These are phyloP conservation scores for Andrena camellia DNA, from an alignment of 2,888 invertebrate species.

Conservation along the genomic window DNA sequence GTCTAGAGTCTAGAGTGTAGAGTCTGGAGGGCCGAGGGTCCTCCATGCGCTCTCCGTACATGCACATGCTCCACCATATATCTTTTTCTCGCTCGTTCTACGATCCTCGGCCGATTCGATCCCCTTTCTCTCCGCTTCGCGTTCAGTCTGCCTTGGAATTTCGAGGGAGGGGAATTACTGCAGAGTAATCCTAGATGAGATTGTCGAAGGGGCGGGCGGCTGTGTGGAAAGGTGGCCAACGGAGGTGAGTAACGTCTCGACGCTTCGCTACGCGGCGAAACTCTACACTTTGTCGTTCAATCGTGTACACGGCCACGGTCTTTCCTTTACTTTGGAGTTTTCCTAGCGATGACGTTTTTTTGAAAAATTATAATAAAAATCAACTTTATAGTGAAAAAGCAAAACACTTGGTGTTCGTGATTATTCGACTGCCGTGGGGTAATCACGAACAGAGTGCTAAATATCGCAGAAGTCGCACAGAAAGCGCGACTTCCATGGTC, in stretches of 20 bases:
- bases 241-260: slow-evolving; percentile 12
- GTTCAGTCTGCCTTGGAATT: slow-evolving; percentile 44
- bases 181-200: slow-evolving; percentile 67
- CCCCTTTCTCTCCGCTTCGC: slow-evolving; percentile 35
- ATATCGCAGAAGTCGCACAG: too few species aligned
- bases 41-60: slow-evolving; percentile 24
- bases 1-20: background rate
- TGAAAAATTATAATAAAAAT: too few species aligned
- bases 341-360: too few species aligned
- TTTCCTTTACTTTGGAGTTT: too few species aligned
- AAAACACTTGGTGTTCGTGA: too few species aligned
- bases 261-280: background rate
- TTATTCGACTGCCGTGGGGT: too few species aligned
- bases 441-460: too few species aligned
- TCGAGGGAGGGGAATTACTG: slow-evolving; percentile 63
- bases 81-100: slow-evolving; percentile 52
- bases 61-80: slow-evolving; percentile 38
- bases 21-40: slow-evolving; percentile 27
- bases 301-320: background rate
- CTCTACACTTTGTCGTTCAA: slow-evolving; percentile 6
- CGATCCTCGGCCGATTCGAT: slow-evolving; percentile 61
- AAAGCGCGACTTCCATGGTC: too few species aligned
- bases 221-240: slow-evolving; percentile 11
- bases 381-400: too few species aligned
- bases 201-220: slow-evolving; percentile 34